Evolutionary conservation across 2,797 vertebrate species (phyloP).

Genomic region (Eulemur albifrons): DNA sequence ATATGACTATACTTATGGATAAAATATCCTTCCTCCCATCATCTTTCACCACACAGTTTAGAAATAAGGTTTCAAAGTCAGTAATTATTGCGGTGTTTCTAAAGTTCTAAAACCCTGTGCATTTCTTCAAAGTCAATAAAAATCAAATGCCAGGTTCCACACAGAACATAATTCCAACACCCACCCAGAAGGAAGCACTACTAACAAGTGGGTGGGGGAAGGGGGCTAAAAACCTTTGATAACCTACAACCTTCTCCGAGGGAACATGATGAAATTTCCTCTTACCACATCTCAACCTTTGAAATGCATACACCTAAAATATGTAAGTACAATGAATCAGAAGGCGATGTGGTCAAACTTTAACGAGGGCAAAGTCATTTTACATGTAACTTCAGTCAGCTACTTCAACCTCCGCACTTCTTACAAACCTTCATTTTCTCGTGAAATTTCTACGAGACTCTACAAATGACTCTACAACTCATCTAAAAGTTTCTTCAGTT

Average conservation of each 20-base stretch:
- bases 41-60: not conserved
- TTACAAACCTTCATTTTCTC: not conserved
- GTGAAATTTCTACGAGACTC: not conserved
- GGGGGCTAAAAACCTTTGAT: too few species aligned
- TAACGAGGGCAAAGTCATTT: not conserved
- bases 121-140: not conserved
- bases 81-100: not conserved
- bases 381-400: not conserved
- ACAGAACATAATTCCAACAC: not conserved
- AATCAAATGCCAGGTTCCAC: not conserved
- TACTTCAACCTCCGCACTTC: not conserved
- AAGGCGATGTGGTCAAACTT: not conserved
- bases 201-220: fast-evolving
- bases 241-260: not conserved
- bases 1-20: not conserved
- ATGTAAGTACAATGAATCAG: not conserved
- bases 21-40: not conserved
- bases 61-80: conserved; percentile 37
- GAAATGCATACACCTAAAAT: not conserved
- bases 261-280: not conserved
- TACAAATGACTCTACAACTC: too few species aligned
- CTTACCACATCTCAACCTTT: not conserved
- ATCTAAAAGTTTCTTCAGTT: not conserved
- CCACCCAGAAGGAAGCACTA: not conserved
- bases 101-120: conserved; percentile 52